Evolutionary conservation across 2,888 invertebrate genomes (phyloP).

Genomic region (Agonopterix heracliana): DNA sequence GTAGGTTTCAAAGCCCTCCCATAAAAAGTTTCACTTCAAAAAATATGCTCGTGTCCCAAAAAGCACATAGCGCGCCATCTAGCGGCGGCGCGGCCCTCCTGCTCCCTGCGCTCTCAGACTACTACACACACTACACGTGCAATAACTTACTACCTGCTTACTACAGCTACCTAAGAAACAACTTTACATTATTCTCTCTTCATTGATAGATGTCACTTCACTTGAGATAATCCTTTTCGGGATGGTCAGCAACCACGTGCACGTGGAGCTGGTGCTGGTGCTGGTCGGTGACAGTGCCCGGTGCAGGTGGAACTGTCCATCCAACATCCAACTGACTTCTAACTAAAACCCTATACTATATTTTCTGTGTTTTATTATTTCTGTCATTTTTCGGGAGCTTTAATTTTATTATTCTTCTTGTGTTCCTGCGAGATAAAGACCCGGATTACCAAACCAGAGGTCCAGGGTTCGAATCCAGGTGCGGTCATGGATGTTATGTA

Average conservation of each 20-base stretch:
- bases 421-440: neutral
- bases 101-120: neutral
- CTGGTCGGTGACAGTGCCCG: neutral
- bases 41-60: no score
- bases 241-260: neutral
- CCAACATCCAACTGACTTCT: neutral
- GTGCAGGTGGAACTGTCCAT: neutral
- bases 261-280: neutral
- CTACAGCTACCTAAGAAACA: neutral
- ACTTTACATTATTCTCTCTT: neutral
- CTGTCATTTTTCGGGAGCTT: neutral
- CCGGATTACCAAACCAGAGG: neutral
- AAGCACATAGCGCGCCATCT: neutral
- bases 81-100: neutral
- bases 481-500: no score
- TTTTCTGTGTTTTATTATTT: neutral
- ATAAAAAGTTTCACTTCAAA: no score
- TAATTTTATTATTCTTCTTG: neutral
- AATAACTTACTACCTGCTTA: no score
- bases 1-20: no score
- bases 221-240: neutral
- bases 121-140: no score
- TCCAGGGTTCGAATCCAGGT: no score
- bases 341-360: neutral
- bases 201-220: neutral